These are phyloP conservation scores for Dendroctonus valens DNA, from an alignment of 1,140 invertebrate species.

Conservation along the genomic window DNA sequence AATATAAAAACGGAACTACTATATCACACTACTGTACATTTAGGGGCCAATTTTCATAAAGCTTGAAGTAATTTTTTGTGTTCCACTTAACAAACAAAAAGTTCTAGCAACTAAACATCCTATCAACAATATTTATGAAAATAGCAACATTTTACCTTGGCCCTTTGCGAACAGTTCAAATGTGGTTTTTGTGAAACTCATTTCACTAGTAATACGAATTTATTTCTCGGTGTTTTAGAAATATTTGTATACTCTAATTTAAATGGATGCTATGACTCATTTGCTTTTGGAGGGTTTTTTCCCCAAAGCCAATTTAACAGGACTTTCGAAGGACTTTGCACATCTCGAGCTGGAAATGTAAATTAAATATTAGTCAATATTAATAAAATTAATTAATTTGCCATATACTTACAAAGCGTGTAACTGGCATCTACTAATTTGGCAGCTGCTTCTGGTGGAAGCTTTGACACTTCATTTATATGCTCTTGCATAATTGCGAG, in stretches of 20 bases:
- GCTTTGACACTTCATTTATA: constrained; percentile 63
- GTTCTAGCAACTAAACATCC: too few species aligned
- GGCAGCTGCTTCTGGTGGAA: constrained; percentile 65
- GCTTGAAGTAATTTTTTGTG: too few species aligned
- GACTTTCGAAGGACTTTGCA: constrained; percentile 72
- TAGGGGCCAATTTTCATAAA: too few species aligned
- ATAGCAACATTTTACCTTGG: neutral
- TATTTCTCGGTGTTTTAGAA: constrained; percentile 8
- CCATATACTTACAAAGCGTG: constrained; percentile 62
- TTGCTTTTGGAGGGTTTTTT: constrained; percentile 49
- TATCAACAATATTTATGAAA: neutral
- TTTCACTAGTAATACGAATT: constrained; percentile 10
- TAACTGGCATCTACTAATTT: constrained; percentile 68
- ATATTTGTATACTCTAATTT: constrained; percentile 3
- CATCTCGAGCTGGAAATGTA: constrained; percentile 64
- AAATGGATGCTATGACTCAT: constrained; percentile 44
- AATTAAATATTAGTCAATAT: constrained; percentile 10
- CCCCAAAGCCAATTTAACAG: constrained; percentile 77
- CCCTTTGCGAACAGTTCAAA: neutral
- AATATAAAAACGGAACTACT: too few species aligned
- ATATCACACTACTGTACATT: too few species aligned
- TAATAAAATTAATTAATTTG: neutral
- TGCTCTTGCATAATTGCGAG: constrained; percentile 65
- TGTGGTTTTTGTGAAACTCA: neutral
- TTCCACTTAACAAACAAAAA: too few species aligned